phyloP scores from a whole-genome alignment of 2,888 invertebrate genomes.

The Oxystoma pomonae region DNA sequence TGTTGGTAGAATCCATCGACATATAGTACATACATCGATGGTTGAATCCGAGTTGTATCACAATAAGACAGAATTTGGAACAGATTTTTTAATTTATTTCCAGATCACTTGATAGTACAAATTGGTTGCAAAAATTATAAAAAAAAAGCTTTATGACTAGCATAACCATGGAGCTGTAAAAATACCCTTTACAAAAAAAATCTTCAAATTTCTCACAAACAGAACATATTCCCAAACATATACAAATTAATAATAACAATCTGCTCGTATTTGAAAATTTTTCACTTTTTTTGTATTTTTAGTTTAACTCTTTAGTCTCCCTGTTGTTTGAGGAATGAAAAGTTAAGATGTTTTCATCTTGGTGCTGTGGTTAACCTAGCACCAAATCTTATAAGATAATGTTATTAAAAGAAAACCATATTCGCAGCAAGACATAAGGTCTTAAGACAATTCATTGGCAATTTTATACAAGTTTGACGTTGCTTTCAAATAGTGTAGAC shows the following conservation, averaged over 20 bases:
- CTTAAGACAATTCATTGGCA: conserved; percentile 48
- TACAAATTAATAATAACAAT: background rate
- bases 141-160: background rate
- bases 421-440: conserved; percentile 42
- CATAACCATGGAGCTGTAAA: background rate
- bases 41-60: no score
- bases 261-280: conserved; percentile 4
- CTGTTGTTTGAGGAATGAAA: background rate
- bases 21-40: no score
- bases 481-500: conserved; percentile 33
- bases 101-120: background rate
- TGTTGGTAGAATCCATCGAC: no score
- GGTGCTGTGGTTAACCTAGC: background rate
- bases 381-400: background rate
- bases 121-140: background rate
- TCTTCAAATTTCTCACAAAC: background rate
- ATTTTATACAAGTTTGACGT: conserved; percentile 25
- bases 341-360: background rate
- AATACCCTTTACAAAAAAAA: background rate
- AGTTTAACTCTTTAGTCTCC: conserved; percentile 3
- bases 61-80: background rate
- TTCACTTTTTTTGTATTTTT: conserved; percentile 3
- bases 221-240: background rate
- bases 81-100: background rate
- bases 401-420: background rate